Evolutionary conservation across 1,140 invertebrate species (phyloP).

Genomic region (Doryteuthis pealeii): DNA sequence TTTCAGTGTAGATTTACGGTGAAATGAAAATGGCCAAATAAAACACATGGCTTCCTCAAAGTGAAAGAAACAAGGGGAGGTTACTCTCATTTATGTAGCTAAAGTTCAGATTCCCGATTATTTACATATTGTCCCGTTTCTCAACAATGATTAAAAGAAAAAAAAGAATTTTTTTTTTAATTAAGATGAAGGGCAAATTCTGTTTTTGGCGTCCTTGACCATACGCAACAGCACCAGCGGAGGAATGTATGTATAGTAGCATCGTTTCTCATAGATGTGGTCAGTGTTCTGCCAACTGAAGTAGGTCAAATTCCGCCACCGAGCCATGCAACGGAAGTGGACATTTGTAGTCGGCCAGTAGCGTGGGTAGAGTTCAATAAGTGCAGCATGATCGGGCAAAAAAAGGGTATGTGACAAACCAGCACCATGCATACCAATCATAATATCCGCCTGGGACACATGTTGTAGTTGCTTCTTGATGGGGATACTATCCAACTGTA

Average conservation of each 20-base stretch:
- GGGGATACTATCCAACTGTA: constrained; percentile 29
- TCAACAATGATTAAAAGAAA: too few relatives aligned
- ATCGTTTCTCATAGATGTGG: constrained; percentile 2
- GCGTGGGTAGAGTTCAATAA: constrained; percentile 82
- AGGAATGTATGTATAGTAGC: constrained; percentile 18
- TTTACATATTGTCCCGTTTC: too few relatives aligned
- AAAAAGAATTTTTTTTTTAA: too few relatives aligned
- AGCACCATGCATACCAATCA: constrained; percentile 95
- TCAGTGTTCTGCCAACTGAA: constrained; percentile 25
- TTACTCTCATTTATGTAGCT: too few relatives aligned
- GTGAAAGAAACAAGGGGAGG: too few relatives aligned
- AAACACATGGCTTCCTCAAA: too few relatives aligned
- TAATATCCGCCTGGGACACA: constrained; percentile 76
- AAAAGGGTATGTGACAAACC: constrained; percentile 91
- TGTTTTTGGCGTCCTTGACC: not conserved
- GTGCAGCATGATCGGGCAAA: constrained; percentile 87
- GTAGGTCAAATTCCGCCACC: constrained; percentile 32
- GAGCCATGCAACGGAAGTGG: constrained; percentile 29
- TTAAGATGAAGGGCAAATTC: constrained; percentile 13
- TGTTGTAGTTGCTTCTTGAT: constrained; percentile 34
- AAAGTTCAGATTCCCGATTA: too few relatives aligned
- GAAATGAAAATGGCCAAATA: too few relatives aligned
- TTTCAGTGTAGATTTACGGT: too few relatives aligned
- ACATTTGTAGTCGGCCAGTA: constrained; percentile 14
- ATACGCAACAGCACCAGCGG: not conserved